A percentile compares a stretch with the other conserved stretches of the same genome.
phyloP scores from a whole-genome alignment of 2,113 vertebrate genomes.

The Pungitius pungitius region DNA sequence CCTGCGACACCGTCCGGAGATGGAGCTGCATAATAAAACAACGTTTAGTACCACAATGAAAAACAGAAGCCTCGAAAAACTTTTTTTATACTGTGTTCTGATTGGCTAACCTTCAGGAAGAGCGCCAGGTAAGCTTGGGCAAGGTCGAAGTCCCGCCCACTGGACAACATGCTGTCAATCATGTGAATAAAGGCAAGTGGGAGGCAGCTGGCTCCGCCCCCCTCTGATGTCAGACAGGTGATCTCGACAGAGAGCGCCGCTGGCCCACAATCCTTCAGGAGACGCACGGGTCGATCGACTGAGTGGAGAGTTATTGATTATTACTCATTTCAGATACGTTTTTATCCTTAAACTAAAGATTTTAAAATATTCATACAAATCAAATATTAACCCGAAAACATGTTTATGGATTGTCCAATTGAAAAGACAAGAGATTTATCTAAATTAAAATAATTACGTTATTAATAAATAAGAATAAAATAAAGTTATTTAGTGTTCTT shows the following conservation, averaged over 20 bases:
- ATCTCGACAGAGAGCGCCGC: constrained; percentile 88
- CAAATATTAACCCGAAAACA: background rate
- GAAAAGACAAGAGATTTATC: too few relatives aligned
- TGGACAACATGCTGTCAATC: constrained; percentile 86
- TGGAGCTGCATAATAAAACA: constrained; percentile 81
- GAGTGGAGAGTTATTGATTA: constrained; percentile 5
- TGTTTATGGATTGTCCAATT: background rate
- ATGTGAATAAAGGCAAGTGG: constrained; percentile 89
- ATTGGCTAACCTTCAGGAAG: constrained; percentile 88
- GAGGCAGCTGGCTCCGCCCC: constrained; percentile 82
- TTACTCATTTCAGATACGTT: background rate
- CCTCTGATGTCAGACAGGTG: constrained; percentile 83
- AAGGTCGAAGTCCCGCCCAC: constrained; percentile 90
- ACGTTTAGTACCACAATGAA: background rate
- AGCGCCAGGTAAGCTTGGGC: constrained; percentile 92
- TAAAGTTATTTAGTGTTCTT: too few relatives aligned
- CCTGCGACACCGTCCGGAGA: constrained; percentile 84
- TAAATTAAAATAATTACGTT: background rate
- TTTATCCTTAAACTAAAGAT: background rate
- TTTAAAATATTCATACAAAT: background rate
- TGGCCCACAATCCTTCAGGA: constrained; percentile 83
- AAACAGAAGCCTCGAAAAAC: background rate
- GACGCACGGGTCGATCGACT: constrained; percentile 81
- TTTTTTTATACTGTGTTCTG: background rate
- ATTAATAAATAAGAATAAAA: too few relatives aligned